Conservation (phyloP, 2,797 vertebrate genomes). For the Tenualosa ilisha region DNA sequence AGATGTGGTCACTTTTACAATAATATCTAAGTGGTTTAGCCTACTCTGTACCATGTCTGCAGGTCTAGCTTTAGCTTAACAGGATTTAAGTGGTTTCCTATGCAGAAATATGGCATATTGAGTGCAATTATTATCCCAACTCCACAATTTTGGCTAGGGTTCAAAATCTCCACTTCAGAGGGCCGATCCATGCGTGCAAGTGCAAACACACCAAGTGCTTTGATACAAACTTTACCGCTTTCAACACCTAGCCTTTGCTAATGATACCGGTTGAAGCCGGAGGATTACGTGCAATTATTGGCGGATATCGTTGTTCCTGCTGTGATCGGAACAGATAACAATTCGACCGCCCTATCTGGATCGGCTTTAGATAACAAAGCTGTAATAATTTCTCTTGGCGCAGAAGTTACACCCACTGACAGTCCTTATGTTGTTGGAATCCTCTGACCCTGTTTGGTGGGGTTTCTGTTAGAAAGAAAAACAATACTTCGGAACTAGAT, state of each 20-base stretch:
- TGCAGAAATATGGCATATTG: background rate
- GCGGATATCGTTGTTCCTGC: background rate
- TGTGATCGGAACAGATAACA: background rate
- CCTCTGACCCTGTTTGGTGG: background rate
- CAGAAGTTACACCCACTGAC: background rate
- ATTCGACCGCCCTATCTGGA: background rate
- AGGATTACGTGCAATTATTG: constrained; percentile 52
- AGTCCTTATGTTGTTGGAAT: background rate
- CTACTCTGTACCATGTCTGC: background rate
- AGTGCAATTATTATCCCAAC: background rate
- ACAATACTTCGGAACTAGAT: too few species aligned
- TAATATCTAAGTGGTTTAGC: background rate
- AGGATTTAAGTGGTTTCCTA: background rate
- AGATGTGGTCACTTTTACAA: background rate
- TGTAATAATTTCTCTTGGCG: background rate
- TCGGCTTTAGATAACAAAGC: constrained; percentile 12
- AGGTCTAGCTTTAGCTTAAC: background rate
- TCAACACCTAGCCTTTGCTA: constrained; percentile 53
- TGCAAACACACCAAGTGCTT: constrained; percentile 50
- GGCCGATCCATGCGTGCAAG: constrained; percentile 23
- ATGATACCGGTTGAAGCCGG: constrained; percentile 57
- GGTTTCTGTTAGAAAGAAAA: background rate
- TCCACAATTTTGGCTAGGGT: background rate
- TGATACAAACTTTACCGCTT: constrained; percentile 43
- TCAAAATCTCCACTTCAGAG: background rate